Evolutionary conservation across 2,797 vertebrate genomes (phyloP).

Genomic region (Cygnus olor): DNA sequence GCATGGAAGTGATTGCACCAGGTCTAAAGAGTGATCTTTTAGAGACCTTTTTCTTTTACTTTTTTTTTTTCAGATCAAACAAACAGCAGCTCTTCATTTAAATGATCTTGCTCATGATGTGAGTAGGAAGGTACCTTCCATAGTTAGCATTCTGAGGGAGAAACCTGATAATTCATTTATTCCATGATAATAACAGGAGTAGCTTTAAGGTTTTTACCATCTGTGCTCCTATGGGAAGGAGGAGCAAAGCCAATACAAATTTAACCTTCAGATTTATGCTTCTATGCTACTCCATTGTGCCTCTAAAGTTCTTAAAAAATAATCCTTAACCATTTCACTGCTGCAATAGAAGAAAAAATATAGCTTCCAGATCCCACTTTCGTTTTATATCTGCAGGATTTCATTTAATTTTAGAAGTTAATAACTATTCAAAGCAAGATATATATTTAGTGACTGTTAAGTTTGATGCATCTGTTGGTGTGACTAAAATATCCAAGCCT

Average conservation of each 20-base stretch:
- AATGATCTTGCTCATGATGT: conserved; percentile 32
- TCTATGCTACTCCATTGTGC: conserved; percentile 58
- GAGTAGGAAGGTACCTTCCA: conserved; percentile 47
- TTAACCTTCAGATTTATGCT: conserved; percentile 67
- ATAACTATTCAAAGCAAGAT: conserved; percentile 3
- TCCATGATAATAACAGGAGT: conserved; percentile 46
- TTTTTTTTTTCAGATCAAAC: background rate
- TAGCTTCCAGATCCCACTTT: background rate
- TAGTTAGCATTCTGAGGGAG: conserved; percentile 51
- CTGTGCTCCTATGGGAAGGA: conserved; percentile 63
- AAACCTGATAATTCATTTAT: conserved; percentile 64
- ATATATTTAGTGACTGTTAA: background rate
- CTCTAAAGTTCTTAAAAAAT: conserved; percentile 30
- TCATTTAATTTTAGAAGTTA: background rate
- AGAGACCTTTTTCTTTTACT: background rate
- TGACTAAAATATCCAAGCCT: background rate
- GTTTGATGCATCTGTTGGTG: background rate
- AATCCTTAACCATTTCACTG: conserved; percentile 38
- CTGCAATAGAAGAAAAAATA: background rate
- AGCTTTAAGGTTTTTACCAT: conserved; percentile 64
- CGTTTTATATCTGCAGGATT: background rate
- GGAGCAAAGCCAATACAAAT: conserved; percentile 64
- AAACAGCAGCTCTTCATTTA: conserved; percentile 30
- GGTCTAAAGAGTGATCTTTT: background rate
- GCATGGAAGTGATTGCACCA: background rate